Conservation (phyloP, 2,888 invertebrate species). For the Bursaphelenchus okinawaensis region DNA sequence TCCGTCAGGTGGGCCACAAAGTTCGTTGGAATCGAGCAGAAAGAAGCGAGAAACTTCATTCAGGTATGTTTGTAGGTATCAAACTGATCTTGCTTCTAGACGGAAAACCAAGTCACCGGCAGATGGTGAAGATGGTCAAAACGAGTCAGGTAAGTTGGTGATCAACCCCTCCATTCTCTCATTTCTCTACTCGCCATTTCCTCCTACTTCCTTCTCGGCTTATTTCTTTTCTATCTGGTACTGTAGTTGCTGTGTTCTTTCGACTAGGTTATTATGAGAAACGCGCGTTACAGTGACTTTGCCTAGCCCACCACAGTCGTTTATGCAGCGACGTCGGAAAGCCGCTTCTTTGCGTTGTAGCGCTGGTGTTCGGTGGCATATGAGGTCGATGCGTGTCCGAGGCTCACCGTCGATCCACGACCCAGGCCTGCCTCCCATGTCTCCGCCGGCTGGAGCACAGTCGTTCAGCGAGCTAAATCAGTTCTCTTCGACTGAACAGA, state of each 20-base stretch:
- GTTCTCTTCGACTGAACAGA: not conserved
- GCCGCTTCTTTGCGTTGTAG: slow-evolving; percentile 31
- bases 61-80: slow-evolving; percentile 24
- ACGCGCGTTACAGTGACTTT: not conserved
- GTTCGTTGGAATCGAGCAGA: slow-evolving; percentile 41
- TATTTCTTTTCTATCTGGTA: slow-evolving; percentile 2
- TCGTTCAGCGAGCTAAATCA: slow-evolving; percentile 1
- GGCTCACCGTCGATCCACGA: slow-evolving; percentile 9
- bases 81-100: slow-evolving; percentile 25
- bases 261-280: not conserved
- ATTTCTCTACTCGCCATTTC: not conserved
- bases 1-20: slow-evolving; percentile 40
- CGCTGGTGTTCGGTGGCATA: slow-evolving; percentile 19
- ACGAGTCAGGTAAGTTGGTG: slow-evolving; percentile 30
- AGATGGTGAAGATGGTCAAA: slow-evolving; percentile 31
- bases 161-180: not conserved
- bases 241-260: not conserved
- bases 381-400: slow-evolving; percentile 34
- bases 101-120: slow-evolving; percentile 42
- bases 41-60: slow-evolving; percentile 41
- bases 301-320: not conserved
- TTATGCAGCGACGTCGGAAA: slow-evolving; percentile 34
- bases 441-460: slow-evolving; percentile 11
- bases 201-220: slow-evolving; percentile 1
- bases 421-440: not conserved